Evolutionary conservation across 2,797 vertebrate genomes (phyloP), one percentile per base, ranked within the genome.

Genomic region (Rhabdomys pumilio): DNA sequence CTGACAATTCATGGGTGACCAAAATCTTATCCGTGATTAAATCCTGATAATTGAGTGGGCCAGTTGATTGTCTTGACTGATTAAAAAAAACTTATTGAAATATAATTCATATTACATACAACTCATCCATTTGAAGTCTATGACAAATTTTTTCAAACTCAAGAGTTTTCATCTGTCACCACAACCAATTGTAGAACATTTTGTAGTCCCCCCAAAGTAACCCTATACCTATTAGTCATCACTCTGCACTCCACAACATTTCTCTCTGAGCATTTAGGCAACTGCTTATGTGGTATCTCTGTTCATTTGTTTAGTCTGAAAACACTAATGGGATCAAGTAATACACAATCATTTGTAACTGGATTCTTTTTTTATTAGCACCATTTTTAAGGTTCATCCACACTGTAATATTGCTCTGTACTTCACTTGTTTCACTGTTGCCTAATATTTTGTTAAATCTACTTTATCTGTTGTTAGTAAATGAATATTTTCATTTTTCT

Each of bases 31-130:
- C 75, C 34, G 61, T 26, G 47, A 92, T 90, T 20, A 82, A 96
- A 90, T 73, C 31, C 11, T 55, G 59, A 76, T 26, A 20, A 6
- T 15, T 86, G 61, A 93, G 15, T 86, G 84, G 50, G 20, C 19
- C 73, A 85, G 29, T 10, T 41, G 14, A 38, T 24, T 69, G 2
- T 59, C 41, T 83, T 90, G 31, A 65, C 50, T 63, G 19, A 76
- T 65, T 87, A 75, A 83, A 3, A 72, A 72, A 95, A 84, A n/a
- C 84, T 88, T 81, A 41, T 84, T 89, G 90, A 91, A n/a, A 57
- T 72, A 13, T 69, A 89, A 72, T 61, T 94, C 61, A 77, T 4
- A 69, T 20, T 24, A 3, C 17, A 81, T 31, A 44, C 31, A 76
- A 77, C 38, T 59, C 29, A 73, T 77, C 44, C 38, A 44, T 75